phyloP scores from a whole-genome alignment of 1,140 invertebrate genomes.

The Spodoptera litura region DNA sequence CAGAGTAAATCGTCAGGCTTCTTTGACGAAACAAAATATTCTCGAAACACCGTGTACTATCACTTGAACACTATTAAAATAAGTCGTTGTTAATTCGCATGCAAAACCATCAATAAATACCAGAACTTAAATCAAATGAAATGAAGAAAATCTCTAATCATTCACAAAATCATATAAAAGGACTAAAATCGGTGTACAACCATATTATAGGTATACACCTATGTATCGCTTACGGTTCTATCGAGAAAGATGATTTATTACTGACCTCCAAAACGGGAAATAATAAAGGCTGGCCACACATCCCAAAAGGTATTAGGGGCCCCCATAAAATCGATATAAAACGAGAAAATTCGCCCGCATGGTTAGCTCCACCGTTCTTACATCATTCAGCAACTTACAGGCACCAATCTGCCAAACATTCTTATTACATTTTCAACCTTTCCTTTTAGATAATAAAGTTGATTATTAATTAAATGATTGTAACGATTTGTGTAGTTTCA shows the following conservation, averaged over 20 bases:
- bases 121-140: too few relatives aligned
- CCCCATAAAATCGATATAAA: slow-evolving; percentile 45
- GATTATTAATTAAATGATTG: too few relatives aligned
- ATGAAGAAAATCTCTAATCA: not conserved
- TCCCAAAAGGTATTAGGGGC: slow-evolving; percentile 40
- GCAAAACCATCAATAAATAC: too few relatives aligned
- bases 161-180: slow-evolving; percentile 29
- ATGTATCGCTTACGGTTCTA: slow-evolving; percentile 48
- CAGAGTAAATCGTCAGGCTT: too few relatives aligned
- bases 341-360: slow-evolving; percentile 27
- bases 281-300: slow-evolving; percentile 54
- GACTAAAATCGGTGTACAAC: not conserved
- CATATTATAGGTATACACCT: not conserved
- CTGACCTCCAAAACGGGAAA: slow-evolving; percentile 49
- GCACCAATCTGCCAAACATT: too few relatives aligned
- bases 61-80: too few relatives aligned
- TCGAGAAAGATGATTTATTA: slow-evolving; percentile 51
- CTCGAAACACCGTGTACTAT: too few relatives aligned
- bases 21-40: too few relatives aligned
- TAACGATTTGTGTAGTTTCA: too few relatives aligned
- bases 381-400: not conserved
- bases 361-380: slow-evolving; percentile 35
- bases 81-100: too few relatives aligned
- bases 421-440: too few relatives aligned
- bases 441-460: too few relatives aligned